A percentile compares a stretch with the other conserved stretches of the same genome.
phyloP scores from a whole-genome alignment of 1,140 invertebrate genomes.

The Magallana gigas region DNA sequence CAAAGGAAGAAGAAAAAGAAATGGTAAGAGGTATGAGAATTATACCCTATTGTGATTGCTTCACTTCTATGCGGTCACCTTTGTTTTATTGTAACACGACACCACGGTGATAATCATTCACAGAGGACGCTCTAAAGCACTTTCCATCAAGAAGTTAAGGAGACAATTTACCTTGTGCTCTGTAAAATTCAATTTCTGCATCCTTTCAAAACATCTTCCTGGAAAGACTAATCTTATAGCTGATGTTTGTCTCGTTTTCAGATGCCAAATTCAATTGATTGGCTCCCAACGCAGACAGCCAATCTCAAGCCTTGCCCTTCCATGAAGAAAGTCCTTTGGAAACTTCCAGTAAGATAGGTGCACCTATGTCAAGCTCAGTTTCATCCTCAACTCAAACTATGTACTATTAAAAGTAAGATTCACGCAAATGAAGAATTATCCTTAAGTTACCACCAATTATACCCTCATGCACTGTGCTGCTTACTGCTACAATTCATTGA shows the following conservation, averaged over 20 bases:
- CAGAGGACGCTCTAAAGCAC: conserved; percentile 49
- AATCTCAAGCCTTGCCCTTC: neutral
- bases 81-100: conserved; percentile 53
- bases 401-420: neutral
- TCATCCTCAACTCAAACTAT: neutral
- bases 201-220: conserved; percentile 31
- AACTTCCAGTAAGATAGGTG: neutral
- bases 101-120: conserved; percentile 50
- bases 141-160: conserved; percentile 46
- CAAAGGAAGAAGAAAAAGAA: neutral
- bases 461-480: neutral
- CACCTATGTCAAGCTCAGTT: neutral
- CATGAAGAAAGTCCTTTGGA: neutral
- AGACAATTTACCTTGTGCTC: conserved; percentile 34
- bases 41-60: conserved; percentile 52
- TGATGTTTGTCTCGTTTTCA: conserved; percentile 50
- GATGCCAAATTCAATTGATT: conserved; percentile 37
- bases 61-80: conserved; percentile 49
- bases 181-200: neutral
- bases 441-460: neutral
- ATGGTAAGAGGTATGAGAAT: conserved; percentile 41
- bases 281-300: conserved; percentile 18
- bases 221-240: conserved; percentile 19
- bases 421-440: neutral
- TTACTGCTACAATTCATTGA: neutral